phyloP scores from a whole-genome alignment of 2,888 invertebrate species.

The Coremacera marginata region DNA sequence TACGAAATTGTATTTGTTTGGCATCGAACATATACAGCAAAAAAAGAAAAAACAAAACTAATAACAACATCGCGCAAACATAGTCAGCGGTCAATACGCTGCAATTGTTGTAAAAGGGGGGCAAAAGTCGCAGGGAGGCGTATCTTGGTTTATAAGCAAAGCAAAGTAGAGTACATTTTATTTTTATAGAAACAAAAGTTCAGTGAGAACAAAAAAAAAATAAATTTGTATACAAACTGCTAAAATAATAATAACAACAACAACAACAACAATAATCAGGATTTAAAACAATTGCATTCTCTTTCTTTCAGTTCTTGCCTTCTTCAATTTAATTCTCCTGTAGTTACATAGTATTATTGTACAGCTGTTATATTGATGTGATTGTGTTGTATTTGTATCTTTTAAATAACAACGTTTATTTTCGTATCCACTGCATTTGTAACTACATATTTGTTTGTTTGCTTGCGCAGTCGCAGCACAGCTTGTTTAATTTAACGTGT shows the following conservation, averaged over 20 bases:
- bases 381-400: background rate
- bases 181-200: background rate
- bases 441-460: too few relatives aligned
- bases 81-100: conserved; percentile 7
- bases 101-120: background rate
- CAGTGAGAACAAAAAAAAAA: background rate
- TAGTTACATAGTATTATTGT: too few relatives aligned
- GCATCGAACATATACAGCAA: too few relatives aligned
- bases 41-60: background rate
- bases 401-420: background rate
- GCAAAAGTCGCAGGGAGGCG: too few relatives aligned
- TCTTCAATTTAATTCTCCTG: too few relatives aligned
- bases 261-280: background rate
- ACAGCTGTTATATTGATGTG: background rate
- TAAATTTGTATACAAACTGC: background rate
- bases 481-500: too few relatives aligned
- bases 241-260: too few relatives aligned
- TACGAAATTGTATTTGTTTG: too few relatives aligned
- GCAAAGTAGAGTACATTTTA: too few relatives aligned
- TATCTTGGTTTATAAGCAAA: too few relatives aligned
- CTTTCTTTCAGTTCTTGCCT: background rate
- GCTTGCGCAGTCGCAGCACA: too few relatives aligned
- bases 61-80: background rate
- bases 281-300: background rate
- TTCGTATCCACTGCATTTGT: background rate